Percentiles rank a stretch among this genome's conserved stretches.
Conservation (phyloP, 1,140 invertebrate genomes). For the Chymomyza costata region DNA sequence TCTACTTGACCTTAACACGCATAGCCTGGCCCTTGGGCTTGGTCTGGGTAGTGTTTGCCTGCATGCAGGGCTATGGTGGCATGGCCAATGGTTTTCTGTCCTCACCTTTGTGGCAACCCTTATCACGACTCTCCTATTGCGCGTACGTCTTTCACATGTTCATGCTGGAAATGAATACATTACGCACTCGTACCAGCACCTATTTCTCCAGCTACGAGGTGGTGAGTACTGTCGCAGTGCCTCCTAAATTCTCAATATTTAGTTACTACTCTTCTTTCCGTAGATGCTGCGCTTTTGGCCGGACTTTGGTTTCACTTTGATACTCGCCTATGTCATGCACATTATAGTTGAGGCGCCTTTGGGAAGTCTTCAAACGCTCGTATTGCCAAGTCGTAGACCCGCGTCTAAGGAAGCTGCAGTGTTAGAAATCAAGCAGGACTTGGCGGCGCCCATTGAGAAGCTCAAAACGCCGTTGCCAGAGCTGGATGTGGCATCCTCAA, state of each 20-base stretch:
- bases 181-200: slow-evolving; percentile 27
- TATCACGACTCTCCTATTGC: slow-evolving; percentile 75
- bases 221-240: slow-evolving; percentile 37
- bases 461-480: too few relatives aligned
- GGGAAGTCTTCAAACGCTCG: too few relatives aligned
- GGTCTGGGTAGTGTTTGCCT: slow-evolving; percentile 82
- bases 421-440: too few relatives aligned
- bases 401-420: too few relatives aligned
- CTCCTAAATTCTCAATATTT: too few relatives aligned
- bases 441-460: too few relatives aligned
- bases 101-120: slow-evolving; percentile 75
- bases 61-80: slow-evolving; percentile 80
- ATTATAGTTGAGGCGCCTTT: too few relatives aligned
- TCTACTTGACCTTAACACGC: slow-evolving; percentile 80
- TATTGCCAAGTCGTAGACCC: slow-evolving; percentile 26
- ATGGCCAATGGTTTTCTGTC: slow-evolving; percentile 76
- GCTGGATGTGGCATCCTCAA: too few relatives aligned
- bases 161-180: slow-evolving; percentile 32
- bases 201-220: slow-evolving; percentile 45
- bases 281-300: too few relatives aligned
- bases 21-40: slow-evolving; percentile 79
- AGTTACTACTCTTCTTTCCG: too few relatives aligned
- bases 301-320: too few relatives aligned
- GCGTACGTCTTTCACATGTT: slow-evolving; percentile 76
- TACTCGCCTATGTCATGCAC: too few relatives aligned